Evolutionary conservation across 92 coral and sea anemone species (phyloP).

Genomic region (Galaxea fascicularis): DNA sequence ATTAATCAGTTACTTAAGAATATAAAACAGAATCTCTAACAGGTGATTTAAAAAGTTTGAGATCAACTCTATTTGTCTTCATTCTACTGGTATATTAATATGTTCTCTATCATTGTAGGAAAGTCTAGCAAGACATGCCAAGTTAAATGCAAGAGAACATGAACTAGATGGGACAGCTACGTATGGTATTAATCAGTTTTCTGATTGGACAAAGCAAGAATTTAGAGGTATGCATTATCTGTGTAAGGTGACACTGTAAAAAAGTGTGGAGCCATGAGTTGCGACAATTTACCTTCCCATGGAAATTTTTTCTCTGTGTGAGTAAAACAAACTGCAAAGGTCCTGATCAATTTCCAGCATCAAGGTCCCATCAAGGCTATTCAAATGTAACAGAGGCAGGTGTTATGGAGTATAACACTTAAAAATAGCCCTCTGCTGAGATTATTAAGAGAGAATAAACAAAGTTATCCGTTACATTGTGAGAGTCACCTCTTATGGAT

Average conservation of each 20-base stretch:
- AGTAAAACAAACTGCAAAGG: background rate
- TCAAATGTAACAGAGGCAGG: background rate
- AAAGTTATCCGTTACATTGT: too few species aligned
- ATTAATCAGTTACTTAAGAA: too few species aligned
- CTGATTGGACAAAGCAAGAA: conserved; percentile 94
- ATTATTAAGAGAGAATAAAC: too few species aligned
- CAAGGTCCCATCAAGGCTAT: background rate
- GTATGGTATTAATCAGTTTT: conserved; percentile 95
- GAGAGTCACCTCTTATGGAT: too few species aligned
- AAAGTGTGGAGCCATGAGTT: too few species aligned
- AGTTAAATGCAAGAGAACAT: conserved; percentile 75
- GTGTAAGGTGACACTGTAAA: too few species aligned
- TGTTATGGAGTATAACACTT: background rate
- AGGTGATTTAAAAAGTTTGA: too few species aligned
- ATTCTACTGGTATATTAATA: too few species aligned
- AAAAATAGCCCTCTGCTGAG: background rate
- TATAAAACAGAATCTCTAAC: too few species aligned
- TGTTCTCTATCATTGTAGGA: conserved; percentile 47
- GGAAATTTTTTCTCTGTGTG: background rate
- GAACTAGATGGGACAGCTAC: conserved; percentile 84
- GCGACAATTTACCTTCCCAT: background rate
- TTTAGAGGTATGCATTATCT: conserved; percentile 72
- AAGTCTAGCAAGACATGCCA: conserved; percentile 83
- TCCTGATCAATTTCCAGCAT: background rate
- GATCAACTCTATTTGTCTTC: too few species aligned